Evolutionary conservation across 2,797 vertebrate species (phyloP), one percentile per base, ranked within the genome.

Genomic region (Squalus acanthias): DNA sequence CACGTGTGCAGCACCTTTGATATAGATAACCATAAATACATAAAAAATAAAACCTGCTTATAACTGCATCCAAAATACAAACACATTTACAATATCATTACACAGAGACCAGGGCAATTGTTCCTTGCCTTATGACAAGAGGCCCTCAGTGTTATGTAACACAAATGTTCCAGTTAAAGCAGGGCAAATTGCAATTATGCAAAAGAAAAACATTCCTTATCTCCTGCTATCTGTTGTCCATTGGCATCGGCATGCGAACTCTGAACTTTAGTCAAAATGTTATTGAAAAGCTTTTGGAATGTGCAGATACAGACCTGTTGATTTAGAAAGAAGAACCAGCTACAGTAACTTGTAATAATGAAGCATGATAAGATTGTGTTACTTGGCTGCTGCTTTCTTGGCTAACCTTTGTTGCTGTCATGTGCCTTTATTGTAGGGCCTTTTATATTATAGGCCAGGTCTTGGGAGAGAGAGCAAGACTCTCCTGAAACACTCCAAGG

Each of bases 341-440:
- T 46, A 94, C 65, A 69, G 65, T 67, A 70, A 69, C n/a, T 70
- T 94, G 39, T 50, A 50, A 69, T 69, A 69, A 50, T 65, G 67
- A 95, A 95, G 9, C 69, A 24, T 50, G 93, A 95, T 95, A 95
- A 95, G 65, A 72, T 72, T 95, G 93, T 95, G 93, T 95, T 95
- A 70, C 39, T 95, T 95, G 67, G 93, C 93, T 72, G 67, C 46
- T 29, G 15, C 67, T 50, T 95, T 69, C 93, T 95, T 72, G 20
- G 67, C 67, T 70, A 69, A 50, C n/a, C 93, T 72, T 95, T 72
- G 10, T 69, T 50, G 26, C 22, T 12, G 39, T 50, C 50, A 70
- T 26, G 39, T 63, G 60, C 60, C 57, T 50, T 72, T 72, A 53
- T 33, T 15, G 17, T 63, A 65, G 13, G 3, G 53, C 79, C 60